These are phyloP conservation scores for Gila orcuttii DNA, from an alignment of 2,113 vertebrate species.

Conservation along the genomic window DNA sequence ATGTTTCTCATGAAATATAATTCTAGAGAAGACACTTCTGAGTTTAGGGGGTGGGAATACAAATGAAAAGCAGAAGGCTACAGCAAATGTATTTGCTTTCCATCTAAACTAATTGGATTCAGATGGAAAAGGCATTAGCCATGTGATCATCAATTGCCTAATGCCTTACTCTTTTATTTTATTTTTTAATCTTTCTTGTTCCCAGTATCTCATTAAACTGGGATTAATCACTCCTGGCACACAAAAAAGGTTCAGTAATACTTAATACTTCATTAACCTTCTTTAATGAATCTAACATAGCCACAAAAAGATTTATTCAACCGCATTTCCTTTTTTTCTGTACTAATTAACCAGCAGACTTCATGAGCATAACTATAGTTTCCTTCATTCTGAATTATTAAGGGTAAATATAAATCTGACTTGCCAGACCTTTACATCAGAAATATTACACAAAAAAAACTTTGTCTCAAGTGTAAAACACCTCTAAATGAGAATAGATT, in stretches of 20 bases:
- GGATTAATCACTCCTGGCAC: neutral
- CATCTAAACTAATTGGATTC: neutral
- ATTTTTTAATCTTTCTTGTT: neutral
- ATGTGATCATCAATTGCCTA: neutral
- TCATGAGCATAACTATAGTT: neutral
- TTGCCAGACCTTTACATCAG: neutral
- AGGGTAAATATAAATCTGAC: neutral
- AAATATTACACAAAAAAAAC: neutral
- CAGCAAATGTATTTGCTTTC: neutral
- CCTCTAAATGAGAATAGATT: too few relatives aligned
- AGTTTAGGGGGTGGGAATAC: neutral
- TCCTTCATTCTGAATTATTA: neutral
- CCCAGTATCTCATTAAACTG: neutral
- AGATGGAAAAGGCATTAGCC: neutral
- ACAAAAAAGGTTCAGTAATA: neutral
- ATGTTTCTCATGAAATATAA: neutral
- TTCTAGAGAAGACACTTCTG: neutral
- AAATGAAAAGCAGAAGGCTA: too few relatives aligned
- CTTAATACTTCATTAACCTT: neutral
- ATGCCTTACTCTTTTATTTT: neutral
- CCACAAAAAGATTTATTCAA: neutral
- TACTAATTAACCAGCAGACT: neutral
- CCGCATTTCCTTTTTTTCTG: neutral
- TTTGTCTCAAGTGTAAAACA: too few relatives aligned
- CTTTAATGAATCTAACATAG: neutral